Evolutionary conservation across 2,888 invertebrate species (phyloP), one percentile per base, ranked within the genome.

Genomic region (Xestobium rufovillosum): DNA sequence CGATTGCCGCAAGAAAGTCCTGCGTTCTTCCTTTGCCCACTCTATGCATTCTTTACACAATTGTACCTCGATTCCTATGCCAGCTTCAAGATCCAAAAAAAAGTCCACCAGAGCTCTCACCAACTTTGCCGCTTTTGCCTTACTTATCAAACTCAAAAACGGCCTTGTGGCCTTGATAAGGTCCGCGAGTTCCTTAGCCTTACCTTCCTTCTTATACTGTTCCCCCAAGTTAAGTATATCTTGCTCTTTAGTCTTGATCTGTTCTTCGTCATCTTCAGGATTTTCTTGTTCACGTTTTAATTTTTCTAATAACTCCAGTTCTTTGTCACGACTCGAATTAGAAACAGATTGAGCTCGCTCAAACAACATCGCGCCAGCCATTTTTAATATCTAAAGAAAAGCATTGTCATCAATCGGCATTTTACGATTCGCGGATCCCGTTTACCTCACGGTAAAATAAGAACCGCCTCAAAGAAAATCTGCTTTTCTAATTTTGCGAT

Each of bases 71-170:
- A 90, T 90, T 34, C 96, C 96, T 47, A 92, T 94, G 32, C 86
- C 89, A 45, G 94, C 94, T 65, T 97, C 95, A 68, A 98, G 78
- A 63, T 95, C 96, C 51, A 98, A 70, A 68, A 98, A 98, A 71
- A 94, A 83, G 65, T 99, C 98, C 8, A 98, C 96, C 51, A 99
- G 72, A 13, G 91, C 88, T 46, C 97, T 79, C 4, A 99, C 97
- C 55, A 99, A 70, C 68, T 98, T 98, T 1, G 97, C 97, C 34
- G 98, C 98, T 70, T 98, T 98, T 19, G 98, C 97, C 72, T 98
- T 98, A 64, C 96, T 96, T 59, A 98, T 91, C 53, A 85, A 73
- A 55, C 84, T 84, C 41, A 98, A 75, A 64, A 98, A 98, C 10
- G 97, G 96, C 55, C 97, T 79, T 32, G 94, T 94, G 44, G 85